Conservation (phyloP, 1,140 invertebrate species). For the Drosophila ohnishii region DNA sequence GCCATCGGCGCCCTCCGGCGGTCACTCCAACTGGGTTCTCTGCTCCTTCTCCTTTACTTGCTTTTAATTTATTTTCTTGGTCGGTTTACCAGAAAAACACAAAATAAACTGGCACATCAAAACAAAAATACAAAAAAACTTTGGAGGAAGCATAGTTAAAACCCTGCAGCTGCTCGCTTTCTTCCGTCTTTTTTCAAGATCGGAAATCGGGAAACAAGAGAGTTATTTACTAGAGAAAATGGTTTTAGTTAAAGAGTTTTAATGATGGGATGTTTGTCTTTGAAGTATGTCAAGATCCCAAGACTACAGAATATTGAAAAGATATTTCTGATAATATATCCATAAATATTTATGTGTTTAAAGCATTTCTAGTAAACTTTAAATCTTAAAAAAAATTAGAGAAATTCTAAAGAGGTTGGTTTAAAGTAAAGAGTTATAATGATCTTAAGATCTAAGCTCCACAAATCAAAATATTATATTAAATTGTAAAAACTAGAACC, state of each 20-base stretch:
- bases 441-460: no score
- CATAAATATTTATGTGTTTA: no score
- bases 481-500: no score
- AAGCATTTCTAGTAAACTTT: no score
- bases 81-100: background rate
- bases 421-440: no score
- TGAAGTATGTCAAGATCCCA: background rate
- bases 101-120: conserved; percentile 19
- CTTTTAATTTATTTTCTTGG: conserved; percentile 15
- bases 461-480: no score
- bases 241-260: background rate
- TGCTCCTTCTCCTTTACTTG: background rate
- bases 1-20: conserved; percentile 7
- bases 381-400: no score
- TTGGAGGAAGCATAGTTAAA: background rate
- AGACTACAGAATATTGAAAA: background rate
- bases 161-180: conserved; percentile 7
- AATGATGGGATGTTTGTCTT: conserved; percentile 5
- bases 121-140: conserved; percentile 15
- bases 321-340: background rate
- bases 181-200: conserved; percentile 2
- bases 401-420: no score
- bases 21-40: conserved; percentile 10
- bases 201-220: background rate
- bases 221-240: background rate